phyloP scores from a whole-genome alignment of 35 echinoderm and acorn worm genomes.

The Diadema setosum region DNA sequence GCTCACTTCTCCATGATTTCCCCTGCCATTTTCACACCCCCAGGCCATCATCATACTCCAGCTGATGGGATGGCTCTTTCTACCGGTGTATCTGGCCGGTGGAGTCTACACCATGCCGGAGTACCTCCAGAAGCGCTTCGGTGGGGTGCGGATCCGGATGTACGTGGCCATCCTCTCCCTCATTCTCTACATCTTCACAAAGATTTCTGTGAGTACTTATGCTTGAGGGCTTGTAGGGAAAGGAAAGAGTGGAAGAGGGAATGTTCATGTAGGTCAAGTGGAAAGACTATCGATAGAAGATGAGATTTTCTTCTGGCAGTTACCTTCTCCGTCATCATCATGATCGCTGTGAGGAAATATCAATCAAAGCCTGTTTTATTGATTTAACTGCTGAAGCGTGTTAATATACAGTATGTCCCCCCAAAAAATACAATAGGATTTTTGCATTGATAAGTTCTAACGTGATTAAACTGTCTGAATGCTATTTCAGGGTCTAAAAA shows the following conservation, averaged over 20 bases:
- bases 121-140: slow-evolving; percentile 86
- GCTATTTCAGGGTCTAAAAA: no score
- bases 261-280: not conserved
- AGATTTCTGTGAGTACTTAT: slow-evolving; percentile 83
- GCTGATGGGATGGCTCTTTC: slow-evolving; percentile 91
- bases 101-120: slow-evolving; percentile 98
- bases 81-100: slow-evolving; percentile 89
- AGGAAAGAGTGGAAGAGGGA: not conserved
- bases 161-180: slow-evolving; percentile 82
- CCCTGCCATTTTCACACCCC: not conserved
- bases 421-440: no score
- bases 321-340: not conserved
- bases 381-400: not conserved
- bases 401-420: no score
- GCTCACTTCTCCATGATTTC: not conserved
- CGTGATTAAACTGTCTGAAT: no score
- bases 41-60: slow-evolving; percentile 81
- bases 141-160: slow-evolving; percentile 77
- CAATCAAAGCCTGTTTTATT: not conserved
- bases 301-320: not conserved
- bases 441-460: no score
- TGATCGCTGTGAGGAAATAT: not conserved
- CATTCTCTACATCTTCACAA: slow-evolving; percentile 82
- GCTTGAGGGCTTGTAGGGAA: not conserved
- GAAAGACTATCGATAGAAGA: not conserved